Base-by-base conservation (phyloP, 2,797 vertebrate species). In the Microhierax caerulescens region DNA sequence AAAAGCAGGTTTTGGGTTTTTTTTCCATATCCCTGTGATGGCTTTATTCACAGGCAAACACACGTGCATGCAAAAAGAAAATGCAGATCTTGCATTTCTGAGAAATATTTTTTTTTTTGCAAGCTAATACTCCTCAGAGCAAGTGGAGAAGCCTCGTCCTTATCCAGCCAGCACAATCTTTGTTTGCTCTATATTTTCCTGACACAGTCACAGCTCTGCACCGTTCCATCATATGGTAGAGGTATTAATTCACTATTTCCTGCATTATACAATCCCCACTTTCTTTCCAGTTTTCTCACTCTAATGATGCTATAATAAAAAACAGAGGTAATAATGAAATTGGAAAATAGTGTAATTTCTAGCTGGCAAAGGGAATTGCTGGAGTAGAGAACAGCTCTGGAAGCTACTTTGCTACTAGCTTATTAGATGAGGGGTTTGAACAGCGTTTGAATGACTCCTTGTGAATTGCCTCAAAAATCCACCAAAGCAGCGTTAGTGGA, bases 211-310 rank as follows among this genome's bases (percentile, higher is more conserved):
- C 81, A 91, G 95, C 92, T 83, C 95, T 96, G 81, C 92, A 92
- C 86, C 0, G 0, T 68, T 95, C 94, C 85, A 85, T 95, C 92
- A 39, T 92, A 91, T n/a, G 64, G 78, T 51, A 89, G 72, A 97
- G 88, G 95, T 95, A 97, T 94, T 97, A 91, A 96, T 96, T 95
- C 96, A 77, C 95, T 91, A 51, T 93, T 97, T 97, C 96, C 97
- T 95, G 81, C 64, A 94, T 97, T 95, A 95, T 94, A 95, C 92
- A 97, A 95, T 95, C 92, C 56, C 48, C 30, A 39, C 88, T 97
- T 97, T 95, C 93, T 89, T 91, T 96, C 90, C 94, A 96, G 92
- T 93, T 94, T 96, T 97, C 96, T 96, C 95, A 97, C 95, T 87
- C 56, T 91, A 92, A 93, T 89, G 90, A 97, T 92, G 92, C 88